These are phyloP conservation scores for Helicoverpa zea DNA, from an alignment of 1,140 invertebrate species.

Conservation along the genomic window DNA sequence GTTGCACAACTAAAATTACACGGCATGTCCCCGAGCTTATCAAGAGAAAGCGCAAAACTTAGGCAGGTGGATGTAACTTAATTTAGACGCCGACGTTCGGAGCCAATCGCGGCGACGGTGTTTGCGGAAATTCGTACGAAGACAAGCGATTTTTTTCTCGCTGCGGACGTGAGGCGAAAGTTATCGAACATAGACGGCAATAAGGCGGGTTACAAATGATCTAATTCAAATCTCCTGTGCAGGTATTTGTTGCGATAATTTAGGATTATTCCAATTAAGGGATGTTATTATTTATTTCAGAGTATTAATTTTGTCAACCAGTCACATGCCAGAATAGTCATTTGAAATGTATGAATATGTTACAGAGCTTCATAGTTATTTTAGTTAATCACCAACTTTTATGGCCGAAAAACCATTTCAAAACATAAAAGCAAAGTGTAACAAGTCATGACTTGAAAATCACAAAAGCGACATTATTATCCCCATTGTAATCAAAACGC, in stretches of 20 bases:
- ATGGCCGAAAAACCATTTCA: too few species aligned
- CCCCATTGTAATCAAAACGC: slow-evolving; percentile 18
- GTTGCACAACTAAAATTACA: slow-evolving; percentile 34
- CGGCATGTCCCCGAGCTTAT: slow-evolving; percentile 18
- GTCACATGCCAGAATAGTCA: too few species aligned
- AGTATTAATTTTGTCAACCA: too few species aligned
- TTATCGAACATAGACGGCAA: slow-evolving; percentile 49
- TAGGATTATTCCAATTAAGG: too few species aligned
- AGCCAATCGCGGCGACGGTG: slow-evolving; percentile 63
- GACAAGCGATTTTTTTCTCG: slow-evolving; percentile 68
- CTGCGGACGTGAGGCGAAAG: slow-evolving; percentile 64
- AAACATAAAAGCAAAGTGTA: not conserved
- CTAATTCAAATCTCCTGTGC: slow-evolving; percentile 5
- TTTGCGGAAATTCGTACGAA: slow-evolving; percentile 71
- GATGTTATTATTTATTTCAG: too few species aligned
- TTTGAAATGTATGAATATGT: too few species aligned
- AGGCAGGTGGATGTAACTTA: slow-evolving; percentile 67
- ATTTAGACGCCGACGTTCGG: slow-evolving; percentile 65
- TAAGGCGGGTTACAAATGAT: slow-evolving; percentile 1
- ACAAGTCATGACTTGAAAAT: not conserved
- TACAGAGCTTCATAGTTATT: too few species aligned
- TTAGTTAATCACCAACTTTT: too few species aligned
- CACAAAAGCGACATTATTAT: slow-evolving; percentile 12
- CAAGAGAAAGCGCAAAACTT: slow-evolving; percentile 53
- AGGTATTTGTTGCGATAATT: not conserved